A percentile compares a stretch with the other conserved stretches of the same genome.
phyloP scores from a whole-genome alignment of 2,797 vertebrate species.

The Gephyroberyx darwinii region DNA sequence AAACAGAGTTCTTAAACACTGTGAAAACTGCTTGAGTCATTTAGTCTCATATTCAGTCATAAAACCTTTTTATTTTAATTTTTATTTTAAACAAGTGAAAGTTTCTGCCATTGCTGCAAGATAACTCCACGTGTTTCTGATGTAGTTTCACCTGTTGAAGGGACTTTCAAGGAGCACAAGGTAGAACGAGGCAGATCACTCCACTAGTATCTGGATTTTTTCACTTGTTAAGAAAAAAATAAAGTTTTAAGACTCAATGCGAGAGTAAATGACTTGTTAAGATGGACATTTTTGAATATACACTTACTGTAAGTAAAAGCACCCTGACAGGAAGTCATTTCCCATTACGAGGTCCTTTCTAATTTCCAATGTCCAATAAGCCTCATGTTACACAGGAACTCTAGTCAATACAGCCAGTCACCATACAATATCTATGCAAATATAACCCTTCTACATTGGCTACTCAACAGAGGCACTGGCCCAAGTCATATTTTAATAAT shows the following conservation, averaged over 20 bases:
- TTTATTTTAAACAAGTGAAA: too few relatives aligned
- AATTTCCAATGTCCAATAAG: slow-evolving; percentile 10
- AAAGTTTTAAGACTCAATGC: too few relatives aligned
- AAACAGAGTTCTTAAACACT: neutral
- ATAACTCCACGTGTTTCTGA: too few relatives aligned
- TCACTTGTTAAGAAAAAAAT: too few relatives aligned
- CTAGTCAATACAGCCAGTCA: neutral
- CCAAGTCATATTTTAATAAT: slow-evolving; percentile 8
- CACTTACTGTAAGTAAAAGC: neutral
- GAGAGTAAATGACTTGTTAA: too few relatives aligned
- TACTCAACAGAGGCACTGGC: neutral
- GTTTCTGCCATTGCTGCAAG: too few relatives aligned
- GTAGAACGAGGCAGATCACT: too few relatives aligned
- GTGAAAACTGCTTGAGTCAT: neutral
- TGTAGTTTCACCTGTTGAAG: too few relatives aligned
- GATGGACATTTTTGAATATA: neutral
- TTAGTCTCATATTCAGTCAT: neutral
- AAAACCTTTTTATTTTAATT: neutral
- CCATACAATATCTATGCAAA: slow-evolving; percentile 19
- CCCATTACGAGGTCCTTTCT: slow-evolving; percentile 3
- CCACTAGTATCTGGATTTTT: too few relatives aligned
- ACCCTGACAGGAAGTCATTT: slow-evolving; percentile 10
- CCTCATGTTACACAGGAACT: neutral
- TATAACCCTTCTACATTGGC: neutral
- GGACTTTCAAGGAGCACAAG: too few relatives aligned